Evolutionary conservation across 2,113 vertebrate genomes (phyloP).

Genomic region (Pteruthius melanotis): DNA sequence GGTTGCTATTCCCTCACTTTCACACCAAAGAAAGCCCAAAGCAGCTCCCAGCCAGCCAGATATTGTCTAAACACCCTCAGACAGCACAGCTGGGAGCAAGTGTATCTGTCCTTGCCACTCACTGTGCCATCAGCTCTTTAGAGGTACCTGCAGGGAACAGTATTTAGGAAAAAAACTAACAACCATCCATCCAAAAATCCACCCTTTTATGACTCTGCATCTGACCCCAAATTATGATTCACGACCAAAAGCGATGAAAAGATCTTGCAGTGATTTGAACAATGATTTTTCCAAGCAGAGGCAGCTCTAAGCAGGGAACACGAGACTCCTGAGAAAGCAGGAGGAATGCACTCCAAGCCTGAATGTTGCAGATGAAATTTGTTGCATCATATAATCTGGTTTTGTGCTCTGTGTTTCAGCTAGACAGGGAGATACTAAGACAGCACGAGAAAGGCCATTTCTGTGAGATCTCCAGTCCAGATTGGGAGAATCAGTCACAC

Average conservation of each 20-base stretch:
- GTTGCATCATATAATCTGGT: neutral
- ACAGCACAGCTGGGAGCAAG: neutral
- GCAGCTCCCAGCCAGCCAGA: neutral
- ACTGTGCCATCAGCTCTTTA: neutral
- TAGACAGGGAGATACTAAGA: neutral
- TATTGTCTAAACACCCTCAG: neutral
- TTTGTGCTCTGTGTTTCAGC: neutral
- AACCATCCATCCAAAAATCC: neutral
- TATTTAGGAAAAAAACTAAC: neutral
- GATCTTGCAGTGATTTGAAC: neutral
- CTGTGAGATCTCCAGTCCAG: neutral
- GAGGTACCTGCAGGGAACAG: neutral
- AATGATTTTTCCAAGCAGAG: neutral
- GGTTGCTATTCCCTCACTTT: neutral
- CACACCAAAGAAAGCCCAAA: neutral
- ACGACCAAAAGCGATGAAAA: neutral
- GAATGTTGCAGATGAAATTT: neutral
- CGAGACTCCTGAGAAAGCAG: conserved; percentile 8
- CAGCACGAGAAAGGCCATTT: neutral
- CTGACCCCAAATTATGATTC: neutral
- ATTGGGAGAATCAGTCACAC: neutral
- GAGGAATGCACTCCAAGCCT: neutral
- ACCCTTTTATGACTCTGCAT: neutral
- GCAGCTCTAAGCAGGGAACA: neutral
- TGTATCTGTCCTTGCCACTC: neutral